Evolutionary conservation across 2,113 vertebrate species (phyloP).

Genomic region (Sinocyclocheilus maitianheensis): DNA sequence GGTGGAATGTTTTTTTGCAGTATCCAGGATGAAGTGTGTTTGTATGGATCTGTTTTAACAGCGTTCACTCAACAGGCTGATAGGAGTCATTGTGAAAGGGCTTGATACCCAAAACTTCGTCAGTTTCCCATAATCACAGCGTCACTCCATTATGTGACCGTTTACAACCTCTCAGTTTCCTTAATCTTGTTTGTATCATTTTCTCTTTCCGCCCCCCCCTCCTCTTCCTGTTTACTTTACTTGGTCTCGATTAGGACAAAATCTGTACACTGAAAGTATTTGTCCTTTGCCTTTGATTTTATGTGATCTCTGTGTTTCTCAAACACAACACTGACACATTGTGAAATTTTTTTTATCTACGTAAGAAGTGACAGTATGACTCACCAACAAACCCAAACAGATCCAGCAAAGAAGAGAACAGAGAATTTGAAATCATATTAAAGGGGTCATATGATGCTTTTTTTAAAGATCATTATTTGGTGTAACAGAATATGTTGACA

Average conservation of each 20-base stretch:
- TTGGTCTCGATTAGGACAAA: not conserved
- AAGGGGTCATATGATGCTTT: not conserved
- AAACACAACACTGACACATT: not conserved
- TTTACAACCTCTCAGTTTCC: not conserved
- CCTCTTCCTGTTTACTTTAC: not conserved
- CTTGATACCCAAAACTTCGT: not conserved
- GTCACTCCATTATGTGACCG: not conserved
- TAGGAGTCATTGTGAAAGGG: constrained; percentile 20
- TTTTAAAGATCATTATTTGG: too few relatives aligned
- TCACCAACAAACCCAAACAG: constrained; percentile 52
- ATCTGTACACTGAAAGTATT: not conserved
- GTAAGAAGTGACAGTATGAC: constrained; percentile 17
- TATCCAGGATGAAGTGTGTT: not conserved
- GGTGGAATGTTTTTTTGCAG: not conserved
- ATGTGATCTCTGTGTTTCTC: not conserved
- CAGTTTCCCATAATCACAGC: constrained; percentile 3
- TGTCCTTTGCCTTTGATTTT: not conserved
- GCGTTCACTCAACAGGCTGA: constrained; percentile 36
- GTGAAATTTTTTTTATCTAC: constrained; percentile 38
- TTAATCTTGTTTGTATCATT: constrained; percentile 12
- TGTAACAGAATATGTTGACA: too few relatives aligned
- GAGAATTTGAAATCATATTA: constrained; percentile 21
- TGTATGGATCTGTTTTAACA: not conserved
- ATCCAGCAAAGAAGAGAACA: constrained; percentile 13
- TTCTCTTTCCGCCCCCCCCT: not conserved